A percentile compares a stretch with the other conserved stretches of the same genome.
Evolutionary conservation across 2,888 invertebrate species (phyloP).

Genomic region (Caenorhabditis zanzibari): DNA sequence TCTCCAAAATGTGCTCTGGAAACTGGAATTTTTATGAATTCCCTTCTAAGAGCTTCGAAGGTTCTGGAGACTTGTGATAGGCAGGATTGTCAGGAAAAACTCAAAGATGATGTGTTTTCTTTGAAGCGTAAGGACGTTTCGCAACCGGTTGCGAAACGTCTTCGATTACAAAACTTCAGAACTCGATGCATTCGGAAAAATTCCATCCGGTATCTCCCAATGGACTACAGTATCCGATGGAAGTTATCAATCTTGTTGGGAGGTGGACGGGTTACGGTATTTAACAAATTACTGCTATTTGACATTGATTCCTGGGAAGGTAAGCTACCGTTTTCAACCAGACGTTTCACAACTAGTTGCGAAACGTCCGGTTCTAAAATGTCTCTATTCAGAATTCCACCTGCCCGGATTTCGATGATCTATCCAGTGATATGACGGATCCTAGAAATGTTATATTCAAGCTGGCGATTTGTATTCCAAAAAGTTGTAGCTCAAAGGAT

Average conservation of each 20-base stretch:
- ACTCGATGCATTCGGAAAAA: slow-evolving; percentile 29
- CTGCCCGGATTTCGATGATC: neutral
- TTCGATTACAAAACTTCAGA: slow-evolving; percentile 3
- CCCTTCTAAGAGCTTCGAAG: neutral
- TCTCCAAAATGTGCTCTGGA: slow-evolving; percentile 20
- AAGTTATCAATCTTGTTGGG: slow-evolving; percentile 11
- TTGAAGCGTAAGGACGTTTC: slow-evolving; percentile 26
- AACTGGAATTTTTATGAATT: slow-evolving; percentile 1
- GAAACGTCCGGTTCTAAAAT: too few relatives aligned
- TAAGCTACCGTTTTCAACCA: neutral
- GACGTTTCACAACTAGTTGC: too few relatives aligned
- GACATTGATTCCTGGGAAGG: slow-evolving; percentile 27
- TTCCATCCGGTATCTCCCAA: slow-evolving; percentile 37
- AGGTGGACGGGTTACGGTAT: slow-evolving; percentile 27
- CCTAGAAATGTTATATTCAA: neutral
- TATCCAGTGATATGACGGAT: slow-evolving; percentile 3
- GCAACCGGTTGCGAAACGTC: too few relatives aligned
- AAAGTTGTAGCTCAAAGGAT: slow-evolving; percentile 18
- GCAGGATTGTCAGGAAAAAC: neutral
- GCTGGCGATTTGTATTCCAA: slow-evolving; percentile 21
- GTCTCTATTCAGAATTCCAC: slow-evolving; percentile 37
- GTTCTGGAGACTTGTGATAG: slow-evolving; percentile 15
- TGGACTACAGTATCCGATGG: slow-evolving; percentile 37
- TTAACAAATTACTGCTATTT: slow-evolving; percentile 38
- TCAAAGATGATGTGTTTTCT: slow-evolving; percentile 22